Evolutionary conservation across 2,113 vertebrate species (phyloP).

Genomic region (Dipodomys spectabilis): DNA sequence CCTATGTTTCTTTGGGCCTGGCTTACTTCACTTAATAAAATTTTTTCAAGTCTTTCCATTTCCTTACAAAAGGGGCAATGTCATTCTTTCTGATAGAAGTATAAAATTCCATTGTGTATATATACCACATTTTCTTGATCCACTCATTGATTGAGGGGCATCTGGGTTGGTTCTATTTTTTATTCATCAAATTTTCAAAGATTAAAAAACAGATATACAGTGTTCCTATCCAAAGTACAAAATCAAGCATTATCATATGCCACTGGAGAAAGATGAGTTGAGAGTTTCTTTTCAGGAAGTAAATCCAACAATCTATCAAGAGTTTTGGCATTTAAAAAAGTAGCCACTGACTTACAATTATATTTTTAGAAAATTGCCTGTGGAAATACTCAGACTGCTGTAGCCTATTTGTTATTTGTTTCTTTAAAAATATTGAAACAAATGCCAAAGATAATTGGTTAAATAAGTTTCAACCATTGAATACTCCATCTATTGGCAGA

Average conservation of each 20-base stretch:
- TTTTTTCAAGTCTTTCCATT: no score
- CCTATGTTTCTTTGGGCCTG: no score
- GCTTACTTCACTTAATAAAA: no score
- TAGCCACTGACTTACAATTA: constrained; percentile 49
- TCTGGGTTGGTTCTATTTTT: not conserved
- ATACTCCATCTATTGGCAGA: not conserved
- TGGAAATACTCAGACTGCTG: constrained; percentile 20
- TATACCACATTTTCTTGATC: no score
- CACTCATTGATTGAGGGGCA: no score
- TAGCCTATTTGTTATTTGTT: constrained; percentile 18
- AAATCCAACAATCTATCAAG: constrained; percentile 51
- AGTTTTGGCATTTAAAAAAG: constrained; percentile 33
- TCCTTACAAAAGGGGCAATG: no score
- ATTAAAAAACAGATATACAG: not conserved
- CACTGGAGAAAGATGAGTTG: not conserved
- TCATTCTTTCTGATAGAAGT: no score
- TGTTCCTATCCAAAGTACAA: not conserved
- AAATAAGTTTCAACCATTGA: not conserved
- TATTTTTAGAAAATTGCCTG: constrained; percentile 65
- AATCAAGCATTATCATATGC: not conserved
- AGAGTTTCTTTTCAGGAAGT: not conserved
- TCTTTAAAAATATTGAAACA: constrained; percentile 44
- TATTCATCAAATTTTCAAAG: not conserved
- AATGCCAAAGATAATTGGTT: not conserved
- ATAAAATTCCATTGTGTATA: no score